These are phyloP conservation scores for Brassicogethes aeneus DNA, from an alignment of 2,888 invertebrate species.

Conservation along the genomic window DNA sequence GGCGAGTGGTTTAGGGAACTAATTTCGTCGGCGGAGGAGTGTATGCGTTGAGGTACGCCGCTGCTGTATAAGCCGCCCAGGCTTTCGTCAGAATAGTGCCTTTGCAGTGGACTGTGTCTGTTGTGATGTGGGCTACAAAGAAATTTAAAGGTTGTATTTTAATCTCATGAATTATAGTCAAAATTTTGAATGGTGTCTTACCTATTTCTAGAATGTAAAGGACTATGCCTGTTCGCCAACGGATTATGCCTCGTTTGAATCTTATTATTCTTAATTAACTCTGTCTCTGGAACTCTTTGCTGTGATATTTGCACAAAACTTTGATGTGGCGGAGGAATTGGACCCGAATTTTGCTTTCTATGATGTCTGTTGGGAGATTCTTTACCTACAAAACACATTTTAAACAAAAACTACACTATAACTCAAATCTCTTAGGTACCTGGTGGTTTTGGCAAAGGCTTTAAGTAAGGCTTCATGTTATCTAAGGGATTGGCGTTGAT, in stretches of 20 bases:
- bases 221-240: conserved; percentile 28
- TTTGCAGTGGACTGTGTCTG: conserved; percentile 44
- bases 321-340: conserved; percentile 28
- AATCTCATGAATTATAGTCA: no score
- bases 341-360: conserved; percentile 26
- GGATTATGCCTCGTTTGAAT: conserved; percentile 33
- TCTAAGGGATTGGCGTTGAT: conserved; percentile 18
- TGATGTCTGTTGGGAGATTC: conserved; percentile 36
- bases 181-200: not conserved
- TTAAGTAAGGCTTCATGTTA: conserved; percentile 44
- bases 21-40: conserved; percentile 75
- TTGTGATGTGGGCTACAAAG: conserved; percentile 32
- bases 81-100: conserved; percentile 61
- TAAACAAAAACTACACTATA: not conserved
- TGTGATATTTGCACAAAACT: conserved; percentile 12
- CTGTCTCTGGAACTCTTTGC: conserved; percentile 30
- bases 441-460: conserved; percentile 51
- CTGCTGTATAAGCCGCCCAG: conserved; percentile 41
- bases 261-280: conserved; percentile 32
- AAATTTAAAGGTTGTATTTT: not conserved
- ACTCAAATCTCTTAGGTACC: conserved; percentile 17
- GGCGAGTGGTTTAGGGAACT: conserved; percentile 75
- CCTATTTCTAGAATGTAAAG: conserved; percentile 27
- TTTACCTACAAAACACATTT: conserved; percentile 17
- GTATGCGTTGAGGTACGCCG: conserved; percentile 47